Conservation (phyloP, 1,140 invertebrate genomes). For the Trissolcus basalis region DNA sequence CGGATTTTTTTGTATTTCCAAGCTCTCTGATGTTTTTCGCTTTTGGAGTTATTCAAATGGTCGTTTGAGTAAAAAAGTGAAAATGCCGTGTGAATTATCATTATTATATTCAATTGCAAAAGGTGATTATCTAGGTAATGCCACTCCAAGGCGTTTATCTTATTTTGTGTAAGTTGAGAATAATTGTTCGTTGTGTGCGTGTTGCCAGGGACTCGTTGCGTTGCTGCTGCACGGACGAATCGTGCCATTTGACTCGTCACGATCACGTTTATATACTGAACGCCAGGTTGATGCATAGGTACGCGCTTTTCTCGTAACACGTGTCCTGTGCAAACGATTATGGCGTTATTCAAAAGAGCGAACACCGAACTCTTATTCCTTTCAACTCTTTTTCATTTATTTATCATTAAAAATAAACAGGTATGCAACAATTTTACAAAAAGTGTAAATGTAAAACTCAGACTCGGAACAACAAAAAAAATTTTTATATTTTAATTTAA, state of each 20-base stretch:
- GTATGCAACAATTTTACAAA: no score
- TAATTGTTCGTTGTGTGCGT: not conserved
- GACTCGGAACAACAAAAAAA: no score
- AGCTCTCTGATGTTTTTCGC: no score
- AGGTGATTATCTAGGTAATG: no score
- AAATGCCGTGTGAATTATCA: no score
- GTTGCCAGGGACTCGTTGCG: slow-evolving; percentile 15
- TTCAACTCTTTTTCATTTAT: not conserved
- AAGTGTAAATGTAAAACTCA: no score
- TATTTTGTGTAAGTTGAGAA: slow-evolving; percentile 3
- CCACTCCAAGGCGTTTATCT: no score
- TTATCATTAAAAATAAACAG: not conserved
- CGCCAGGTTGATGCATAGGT: slow-evolving; percentile 44
- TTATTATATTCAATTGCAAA: no score
- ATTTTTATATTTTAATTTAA: no score
- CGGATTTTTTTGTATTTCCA: no score
- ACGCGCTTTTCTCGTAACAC: slow-evolving; percentile 26
- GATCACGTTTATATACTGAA: slow-evolving; percentile 47
- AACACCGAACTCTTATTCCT: slow-evolving; percentile 21
- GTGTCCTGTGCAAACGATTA: slow-evolving; percentile 42
- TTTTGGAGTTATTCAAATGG: no score
- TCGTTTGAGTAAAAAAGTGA: not conserved
- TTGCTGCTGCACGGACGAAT: slow-evolving; percentile 21
- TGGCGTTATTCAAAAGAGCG: slow-evolving; percentile 22
- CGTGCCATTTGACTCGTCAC: slow-evolving; percentile 57